Conservation (phyloP, 2,888 invertebrate species). For the Phania funesta region DNA sequence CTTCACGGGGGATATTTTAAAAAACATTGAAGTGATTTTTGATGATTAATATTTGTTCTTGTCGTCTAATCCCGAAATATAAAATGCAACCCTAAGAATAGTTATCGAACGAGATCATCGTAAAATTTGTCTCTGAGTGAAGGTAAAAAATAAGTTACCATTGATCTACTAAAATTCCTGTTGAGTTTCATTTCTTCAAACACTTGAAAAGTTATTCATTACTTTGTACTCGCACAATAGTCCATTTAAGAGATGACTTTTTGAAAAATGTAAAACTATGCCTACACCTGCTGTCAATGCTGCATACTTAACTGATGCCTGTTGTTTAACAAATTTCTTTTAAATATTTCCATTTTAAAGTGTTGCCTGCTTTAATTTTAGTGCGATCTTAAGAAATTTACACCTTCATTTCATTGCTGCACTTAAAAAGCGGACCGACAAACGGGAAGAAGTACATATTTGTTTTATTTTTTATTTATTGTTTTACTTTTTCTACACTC, state of each 20-base stretch:
- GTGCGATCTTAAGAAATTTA: conserved; percentile 20
- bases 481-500: background rate
- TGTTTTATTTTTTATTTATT: conserved; percentile 1
- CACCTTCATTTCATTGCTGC: background rate
- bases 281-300: conserved; percentile 26
- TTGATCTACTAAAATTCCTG: conserved; percentile 21
- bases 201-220: conserved; percentile 11
- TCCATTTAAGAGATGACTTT: background rate
- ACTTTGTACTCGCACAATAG: background rate
- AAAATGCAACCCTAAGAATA: too few relatives aligned
- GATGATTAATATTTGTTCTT: too few relatives aligned
- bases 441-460: background rate
- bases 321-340: background rate
- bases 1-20: too few relatives aligned
- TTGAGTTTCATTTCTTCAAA: background rate
- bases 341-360: background rate
- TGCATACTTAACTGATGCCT: background rate
- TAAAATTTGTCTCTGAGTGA: too few relatives aligned
- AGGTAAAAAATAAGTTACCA: too few relatives aligned
- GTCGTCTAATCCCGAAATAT: too few relatives aligned
- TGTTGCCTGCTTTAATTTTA: conserved; percentile 12
- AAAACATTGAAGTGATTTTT: too few relatives aligned
- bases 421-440: conserved; percentile 3
- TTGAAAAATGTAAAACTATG: background rate
- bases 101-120: too few relatives aligned